Conservation (phyloP, 2,113 vertebrate genomes). For the Callaeas wilsoni region DNA sequence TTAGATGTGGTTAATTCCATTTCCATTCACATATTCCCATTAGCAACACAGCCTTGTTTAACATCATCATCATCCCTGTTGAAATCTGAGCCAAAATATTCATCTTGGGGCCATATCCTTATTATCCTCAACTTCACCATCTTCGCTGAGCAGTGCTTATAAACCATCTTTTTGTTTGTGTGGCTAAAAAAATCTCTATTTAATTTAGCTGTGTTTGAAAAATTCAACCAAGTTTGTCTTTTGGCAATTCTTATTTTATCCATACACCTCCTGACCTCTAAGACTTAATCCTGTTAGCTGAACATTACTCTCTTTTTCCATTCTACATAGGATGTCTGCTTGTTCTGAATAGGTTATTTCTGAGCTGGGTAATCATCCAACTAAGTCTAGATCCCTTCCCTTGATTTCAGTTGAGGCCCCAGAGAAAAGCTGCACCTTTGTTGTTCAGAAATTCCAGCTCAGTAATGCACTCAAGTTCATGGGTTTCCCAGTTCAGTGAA, state of each 20-base stretch:
- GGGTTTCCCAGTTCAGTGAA: not conserved
- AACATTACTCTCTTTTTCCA: constrained; percentile 30
- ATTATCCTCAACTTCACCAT: constrained; percentile 22
- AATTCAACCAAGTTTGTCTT: not conserved
- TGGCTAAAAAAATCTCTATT: not conserved
- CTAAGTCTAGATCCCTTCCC: not conserved
- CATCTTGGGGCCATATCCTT: constrained; percentile 33
- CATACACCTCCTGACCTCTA: not conserved
- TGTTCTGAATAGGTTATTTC: not conserved
- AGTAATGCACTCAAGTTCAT: not conserved
- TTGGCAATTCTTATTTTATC: constrained; percentile 19
- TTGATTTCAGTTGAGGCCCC: not conserved
- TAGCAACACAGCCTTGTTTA: constrained; percentile 48
- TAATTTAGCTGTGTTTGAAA: constrained; percentile 31
- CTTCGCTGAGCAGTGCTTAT: not conserved
- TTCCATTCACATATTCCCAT: constrained; percentile 55
- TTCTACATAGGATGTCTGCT: not conserved
- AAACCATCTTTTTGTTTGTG: constrained; percentile 26
- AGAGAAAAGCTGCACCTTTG: not conserved
- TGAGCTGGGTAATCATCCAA: not conserved
- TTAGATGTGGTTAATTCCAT: constrained; percentile 63
- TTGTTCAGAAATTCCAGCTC: not conserved
- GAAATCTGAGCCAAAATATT: constrained; percentile 48
- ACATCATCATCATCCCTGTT: constrained; percentile 20
- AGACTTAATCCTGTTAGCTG: not conserved